Evolutionary conservation across 2,888 invertebrate species (phyloP).

Genomic region (Synanthedon formicaeformis): DNA sequence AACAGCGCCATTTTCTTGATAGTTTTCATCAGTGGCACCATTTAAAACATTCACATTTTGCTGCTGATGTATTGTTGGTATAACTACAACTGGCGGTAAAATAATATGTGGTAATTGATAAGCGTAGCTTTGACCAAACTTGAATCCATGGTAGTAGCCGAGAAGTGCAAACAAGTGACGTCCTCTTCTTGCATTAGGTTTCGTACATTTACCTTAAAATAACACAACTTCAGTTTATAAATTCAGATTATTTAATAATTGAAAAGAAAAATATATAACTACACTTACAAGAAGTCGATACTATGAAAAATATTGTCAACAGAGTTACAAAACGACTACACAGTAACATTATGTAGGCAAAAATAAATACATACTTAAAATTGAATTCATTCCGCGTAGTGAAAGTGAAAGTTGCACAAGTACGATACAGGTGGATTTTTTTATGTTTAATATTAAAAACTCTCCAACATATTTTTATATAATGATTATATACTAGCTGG

Average conservation of each 20-base stretch:
- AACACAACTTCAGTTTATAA: background rate
- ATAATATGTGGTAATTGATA: slow-evolving; percentile 17
- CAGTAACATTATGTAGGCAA: slow-evolving; percentile 32
- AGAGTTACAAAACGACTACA: slow-evolving; percentile 19
- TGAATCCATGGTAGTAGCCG: slow-evolving; percentile 21
- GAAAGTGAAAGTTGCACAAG: no score
- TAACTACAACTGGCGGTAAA: slow-evolving; percentile 21
- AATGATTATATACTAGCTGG: no score
- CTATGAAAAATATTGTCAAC: slow-evolving; percentile 12
- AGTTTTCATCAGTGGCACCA: slow-evolving; percentile 14
- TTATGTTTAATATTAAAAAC: no score
- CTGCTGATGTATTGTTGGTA: slow-evolving; percentile 25
- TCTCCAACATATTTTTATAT: no score
- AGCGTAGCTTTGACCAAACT: slow-evolving; percentile 16
- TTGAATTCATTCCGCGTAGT: no score
- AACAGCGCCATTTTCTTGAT: slow-evolving; percentile 16
- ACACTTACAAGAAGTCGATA: slow-evolving; percentile 15
- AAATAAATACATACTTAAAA: slow-evolving; percentile 14
- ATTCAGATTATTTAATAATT: background rate
- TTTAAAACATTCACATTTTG: slow-evolving; percentile 23
- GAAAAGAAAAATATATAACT: background rate
- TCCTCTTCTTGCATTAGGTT: slow-evolving; percentile 2
- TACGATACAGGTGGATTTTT: no score
- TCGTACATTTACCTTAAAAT: background rate
- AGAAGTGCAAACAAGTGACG: slow-evolving; percentile 19